Base-by-base conservation (phyloP, 2,888 invertebrate genomes). In the Orthosia cruda region DNA sequence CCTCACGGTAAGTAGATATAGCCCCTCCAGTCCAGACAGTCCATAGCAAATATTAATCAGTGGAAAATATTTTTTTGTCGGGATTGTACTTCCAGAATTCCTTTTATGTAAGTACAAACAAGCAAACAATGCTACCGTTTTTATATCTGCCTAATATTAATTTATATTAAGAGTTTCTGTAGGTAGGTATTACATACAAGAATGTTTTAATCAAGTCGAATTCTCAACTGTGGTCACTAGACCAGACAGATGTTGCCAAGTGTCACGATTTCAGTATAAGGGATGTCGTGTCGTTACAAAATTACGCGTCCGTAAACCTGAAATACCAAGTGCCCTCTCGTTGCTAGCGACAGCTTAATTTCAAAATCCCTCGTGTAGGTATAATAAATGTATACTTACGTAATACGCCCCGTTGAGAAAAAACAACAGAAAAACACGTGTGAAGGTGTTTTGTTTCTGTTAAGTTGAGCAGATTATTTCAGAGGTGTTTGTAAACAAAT, bases 201-300 rank as follows among this genome's bases (percentile, higher is more conserved):
- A 52, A 20, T 55, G 45, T 55, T 45, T 68, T 12, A 45, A 16
- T 52, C 4, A 40, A 55, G 2, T 40, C 12, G 49, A 64, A 71
- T 65, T 68, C n/a, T n/a, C 49, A 70, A 68, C 47, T 54, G 64
- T 7, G 71, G 71, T 66, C 59, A 62, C 67, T 40, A 26, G 32
- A 64, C 54, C 47, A 45, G 47, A 63, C 83, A 79, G 81, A 77
- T 87, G 87, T 66, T 71, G 61, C 80, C 47, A 83, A 87, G 50
- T 77, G 54, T 58, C 63, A 72, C 61, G 52, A 69, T 81, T 85
- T 76, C 52, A 62, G 26, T 74, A 58, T 74, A 79, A 79, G 83
- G 80, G 71, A 68, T 70, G 76, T 74, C 67, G 78, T 80, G 74
- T 74, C 67, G 78, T 80, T 85, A 81, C 55, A 87, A 87, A 87